Evolutionary conservation across 2,113 vertebrate species (phyloP), one percentile per base, ranked within the genome.

Genomic region (Aptenodytes forsteri): DNA sequence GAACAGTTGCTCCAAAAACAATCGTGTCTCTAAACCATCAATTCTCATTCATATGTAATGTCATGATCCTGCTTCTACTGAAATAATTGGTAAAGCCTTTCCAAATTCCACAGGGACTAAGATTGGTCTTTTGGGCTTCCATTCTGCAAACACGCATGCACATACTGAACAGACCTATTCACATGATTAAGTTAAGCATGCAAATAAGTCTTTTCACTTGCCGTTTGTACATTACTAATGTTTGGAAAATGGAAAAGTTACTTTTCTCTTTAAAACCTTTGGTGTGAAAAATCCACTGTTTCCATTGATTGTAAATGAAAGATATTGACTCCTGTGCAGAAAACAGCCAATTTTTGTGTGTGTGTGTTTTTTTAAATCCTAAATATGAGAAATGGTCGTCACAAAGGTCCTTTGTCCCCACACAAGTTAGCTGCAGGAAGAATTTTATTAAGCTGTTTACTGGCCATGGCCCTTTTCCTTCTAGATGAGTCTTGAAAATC

Each of bases 21-120:
- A 83, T 88, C 0, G 20, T 90, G 78, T 91, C 82, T 85, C 87
- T 82, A 91, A 96, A 95, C 91, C 87, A 95, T 94, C 89, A 96
- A 91, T 96, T 96, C 89, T 97, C 83, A 96, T 96, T 97, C 93
- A 94, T 96, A 94, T 95, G 93, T 96, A 96, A 93, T 93, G 92
- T 94, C 95, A 93, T 97, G 95, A 94, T 96, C 90, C 87, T 95
- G 81, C 58, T 87, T 58, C 93, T 58, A 49, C 81, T 66, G 77
- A 93, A 94, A 94, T 95, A 93, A 96, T 93, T 95, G 95, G 81
- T 44, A 89, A 95, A 95, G 77, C 65, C 92, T 95, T 87, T 91
- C 73, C 56, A 40, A 76, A 85, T 95, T 94, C 91, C 75, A 50
- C 18, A 0, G 50, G 85, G 95, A 92, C 62, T 61, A 86, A 91